Percentiles rank a stretch among this genome's conserved stretches.
These are phyloP conservation scores for Cyprinodon tularosa DNA, from an alignment of 2,113 vertebrate species.

Conservation along the genomic window DNA sequence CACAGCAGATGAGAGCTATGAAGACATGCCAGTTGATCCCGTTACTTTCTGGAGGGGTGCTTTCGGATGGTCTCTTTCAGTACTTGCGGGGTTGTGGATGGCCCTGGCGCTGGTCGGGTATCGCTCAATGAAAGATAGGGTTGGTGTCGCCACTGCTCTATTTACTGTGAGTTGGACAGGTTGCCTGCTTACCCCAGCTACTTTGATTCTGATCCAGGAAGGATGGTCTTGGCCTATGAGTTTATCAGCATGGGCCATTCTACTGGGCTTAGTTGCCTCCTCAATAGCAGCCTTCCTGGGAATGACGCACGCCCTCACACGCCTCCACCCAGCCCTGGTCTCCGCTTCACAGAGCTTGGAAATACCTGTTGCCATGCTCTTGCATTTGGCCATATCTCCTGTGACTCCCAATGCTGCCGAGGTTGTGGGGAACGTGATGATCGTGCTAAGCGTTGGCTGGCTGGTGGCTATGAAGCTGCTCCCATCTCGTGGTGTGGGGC, in stretches of 20 bases:
- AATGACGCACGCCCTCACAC: constrained; percentile 89
- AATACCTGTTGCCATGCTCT: constrained; percentile 87
- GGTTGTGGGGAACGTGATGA: constrained; percentile 85
- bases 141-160: constrained; percentile 91
- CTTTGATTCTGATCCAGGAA: constrained; percentile 89
- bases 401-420: constrained; percentile 85
- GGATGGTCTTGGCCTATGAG: constrained; percentile 81
- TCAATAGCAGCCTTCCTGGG: constrained; percentile 91
- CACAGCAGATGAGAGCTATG: constrained; percentile 81
- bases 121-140: constrained; percentile 89
- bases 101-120: constrained; percentile 94
- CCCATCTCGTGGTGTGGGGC: constrained; percentile 77
- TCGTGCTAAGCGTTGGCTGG: constrained; percentile 83
- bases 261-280: constrained; percentile 86
- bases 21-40: constrained; percentile 51
- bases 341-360: constrained; percentile 93
- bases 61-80: constrained; percentile 92
- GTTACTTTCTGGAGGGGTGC: constrained; percentile 88
- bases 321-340: constrained; percentile 92
- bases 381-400: constrained; percentile 85
- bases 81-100: constrained; percentile 90
- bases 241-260: constrained; percentile 81
- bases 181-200: constrained; percentile 84
- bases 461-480: constrained; percentile 73
- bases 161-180: constrained; percentile 95